Conservation (phyloP, 2,113 vertebrate species). For the Arothron firmamentum region DNA sequence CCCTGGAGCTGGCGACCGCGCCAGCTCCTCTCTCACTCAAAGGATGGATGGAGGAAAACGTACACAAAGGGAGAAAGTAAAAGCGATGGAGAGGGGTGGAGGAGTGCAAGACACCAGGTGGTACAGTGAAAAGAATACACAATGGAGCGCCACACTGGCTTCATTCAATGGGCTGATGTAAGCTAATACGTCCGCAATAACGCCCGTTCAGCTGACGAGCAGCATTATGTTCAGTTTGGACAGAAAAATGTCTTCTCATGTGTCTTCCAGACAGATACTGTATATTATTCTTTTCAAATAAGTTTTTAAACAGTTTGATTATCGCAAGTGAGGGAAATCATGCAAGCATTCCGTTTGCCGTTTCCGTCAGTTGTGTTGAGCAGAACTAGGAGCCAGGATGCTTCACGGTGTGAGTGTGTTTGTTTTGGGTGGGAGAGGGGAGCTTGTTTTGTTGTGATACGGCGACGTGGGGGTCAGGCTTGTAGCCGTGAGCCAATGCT, state of each 20-base stretch:
- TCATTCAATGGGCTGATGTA: slow-evolving; percentile 48
- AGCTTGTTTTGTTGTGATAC: slow-evolving; percentile 33
- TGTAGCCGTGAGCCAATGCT: slow-evolving; percentile 21
- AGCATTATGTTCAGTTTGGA: background rate
- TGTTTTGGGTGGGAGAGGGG: slow-evolving; percentile 16
- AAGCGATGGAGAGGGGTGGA: slow-evolving; percentile 12
- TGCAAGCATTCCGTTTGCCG: too few relatives aligned
- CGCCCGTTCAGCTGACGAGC: slow-evolving; percentile 2
- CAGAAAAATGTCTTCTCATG: background rate
- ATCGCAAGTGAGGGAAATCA: background rate
- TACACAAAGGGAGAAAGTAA: slow-evolving; percentile 39
- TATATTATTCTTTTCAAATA: background rate
- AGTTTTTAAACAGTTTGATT: background rate
- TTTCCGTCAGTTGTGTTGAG: too few relatives aligned
- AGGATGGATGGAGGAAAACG: slow-evolving; percentile 13
- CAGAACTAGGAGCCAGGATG: slow-evolving; percentile 6
- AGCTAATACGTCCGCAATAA: slow-evolving; percentile 11
- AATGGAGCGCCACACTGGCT: slow-evolving; percentile 58
- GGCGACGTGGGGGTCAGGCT: slow-evolving; percentile 26
- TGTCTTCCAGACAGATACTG: background rate
- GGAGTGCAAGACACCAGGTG: slow-evolving; percentile 63
- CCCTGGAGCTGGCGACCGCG: slow-evolving; percentile 32
- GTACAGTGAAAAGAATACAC: slow-evolving; percentile 65
- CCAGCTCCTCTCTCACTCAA: slow-evolving; percentile 3
- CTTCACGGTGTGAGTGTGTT: background rate